These are phyloP conservation scores for Belonocnema kinseyi DNA, from an alignment of 1,140 invertebrate genomes.

Conservation along the genomic window DNA sequence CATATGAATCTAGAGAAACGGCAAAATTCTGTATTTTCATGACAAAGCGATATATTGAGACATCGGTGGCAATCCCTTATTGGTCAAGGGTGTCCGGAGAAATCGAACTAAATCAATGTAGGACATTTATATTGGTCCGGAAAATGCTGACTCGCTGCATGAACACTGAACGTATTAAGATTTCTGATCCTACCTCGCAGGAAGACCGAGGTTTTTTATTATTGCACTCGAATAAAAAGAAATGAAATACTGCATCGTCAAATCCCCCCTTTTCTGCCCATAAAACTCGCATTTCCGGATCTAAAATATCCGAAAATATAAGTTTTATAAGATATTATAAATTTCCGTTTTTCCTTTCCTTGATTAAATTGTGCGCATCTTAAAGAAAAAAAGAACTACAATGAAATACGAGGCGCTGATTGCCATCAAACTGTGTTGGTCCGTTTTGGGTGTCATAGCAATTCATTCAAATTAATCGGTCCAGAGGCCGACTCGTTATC, in stretches of 20 bases:
- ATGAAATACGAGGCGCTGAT: no score
- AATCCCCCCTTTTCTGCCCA: background rate
- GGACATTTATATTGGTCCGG: conserved; percentile 73
- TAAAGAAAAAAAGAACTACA: no score
- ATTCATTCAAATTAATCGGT: no score
- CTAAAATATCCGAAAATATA: no score
- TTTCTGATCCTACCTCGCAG: conserved; percentile 65
- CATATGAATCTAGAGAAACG: background rate
- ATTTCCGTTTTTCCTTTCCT: no score
- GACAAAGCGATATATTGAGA: conserved; percentile 53
- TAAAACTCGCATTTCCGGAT: background rate
- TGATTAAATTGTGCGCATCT: no score
- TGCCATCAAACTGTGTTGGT: no score
- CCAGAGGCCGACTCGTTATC: no score
- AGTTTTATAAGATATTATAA: no score
- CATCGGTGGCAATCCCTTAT: conserved; percentile 37
- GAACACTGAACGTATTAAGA: conserved; percentile 72
- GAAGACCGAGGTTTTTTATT: conserved; percentile 69
- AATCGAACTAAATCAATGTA: conserved; percentile 69
- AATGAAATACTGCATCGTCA: conserved; percentile 65
- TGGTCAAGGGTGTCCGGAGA: conserved; percentile 40
- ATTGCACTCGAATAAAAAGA: conserved; percentile 64
- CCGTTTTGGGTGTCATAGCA: no score
- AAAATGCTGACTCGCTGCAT: conserved; percentile 68
- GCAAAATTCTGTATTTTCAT: conserved; percentile 40